Base-by-base conservation (phyloP, 2,888 invertebrate species). In the Heliconius charithonia region DNA sequence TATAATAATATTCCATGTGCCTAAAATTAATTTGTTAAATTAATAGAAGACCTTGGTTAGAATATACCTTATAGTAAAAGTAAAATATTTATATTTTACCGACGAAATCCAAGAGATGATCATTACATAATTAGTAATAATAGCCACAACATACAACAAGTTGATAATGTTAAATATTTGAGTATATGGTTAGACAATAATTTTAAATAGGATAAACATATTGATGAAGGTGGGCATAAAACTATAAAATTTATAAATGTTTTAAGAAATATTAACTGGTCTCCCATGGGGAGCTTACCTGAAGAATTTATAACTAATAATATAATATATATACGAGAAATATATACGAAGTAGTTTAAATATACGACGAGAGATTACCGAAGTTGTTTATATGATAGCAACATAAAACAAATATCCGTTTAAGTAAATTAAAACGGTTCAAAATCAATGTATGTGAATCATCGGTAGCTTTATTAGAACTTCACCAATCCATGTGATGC, bases 151-250 rank as follows among this genome's bases (percentile, higher is more conserved):
- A 45, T 45, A 45, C 45, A 45, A 45, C 16, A 45, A 45, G 4
- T 45, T 45, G 16, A 16, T 45, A 45, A 45, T 16, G 45, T 45
- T 45, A 45, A 45, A 4, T 45, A 45, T 29, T 16, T 72, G 10
- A 27, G 29, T 63, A 71, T 45, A 32, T 27, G 22, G 29, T 22
- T 51, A 65, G 1, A 72, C 37, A 27, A 32, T 84, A 10, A 59
- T 82, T 56, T 45, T 19, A 51, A 27, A 29, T 27, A 32, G 45
- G 71, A 0, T 27, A 56, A 37, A 4, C 62, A n/a, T 12, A 37
- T 73, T 37, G 41, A 73, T 29, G 29, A 37, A 63, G 13, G 4
- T 13, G 25, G 63, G 6, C 4, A 63, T 63, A 27, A 27, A 63
- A 63, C 63, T 27, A 9, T 13, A 12, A 63, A 63, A 16, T 27